Evolutionary conservation across 1,140 invertebrate species (phyloP).

Genomic region (Drosophila littoralis): DNA sequence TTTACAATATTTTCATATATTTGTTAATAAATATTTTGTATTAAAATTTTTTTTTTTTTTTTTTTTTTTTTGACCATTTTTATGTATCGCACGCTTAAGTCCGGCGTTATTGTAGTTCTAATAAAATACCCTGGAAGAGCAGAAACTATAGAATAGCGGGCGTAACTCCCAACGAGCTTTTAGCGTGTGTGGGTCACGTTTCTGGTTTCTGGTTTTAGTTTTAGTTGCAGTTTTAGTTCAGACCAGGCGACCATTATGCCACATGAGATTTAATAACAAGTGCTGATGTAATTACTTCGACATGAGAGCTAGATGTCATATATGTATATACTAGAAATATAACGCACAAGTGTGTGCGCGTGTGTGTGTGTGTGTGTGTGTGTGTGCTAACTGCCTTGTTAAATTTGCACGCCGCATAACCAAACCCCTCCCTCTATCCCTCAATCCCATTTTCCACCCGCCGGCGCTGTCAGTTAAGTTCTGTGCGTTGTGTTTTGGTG

Average conservation of each 20-base stretch:
- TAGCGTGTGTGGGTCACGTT: conserved; percentile 46
- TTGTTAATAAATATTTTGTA: too few relatives aligned
- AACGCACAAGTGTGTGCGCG: conserved; percentile 21
- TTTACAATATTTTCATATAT: too few relatives aligned
- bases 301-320: conserved; percentile 43
- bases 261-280: conserved; percentile 65
- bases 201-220: conserved; percentile 19
- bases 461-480: conserved; percentile 21
- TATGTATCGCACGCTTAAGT: too few relatives aligned
- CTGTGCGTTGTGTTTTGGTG: conserved; percentile 14
- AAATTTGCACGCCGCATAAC: conserved; percentile 44
- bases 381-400: conserved; percentile 18
- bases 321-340: conserved; percentile 3
- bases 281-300: conserved; percentile 62
- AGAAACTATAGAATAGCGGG: too few relatives aligned
- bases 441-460: too few relatives aligned
- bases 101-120: too few relatives aligned
- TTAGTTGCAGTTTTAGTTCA: conserved; percentile 12
- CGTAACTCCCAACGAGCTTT: neutral
- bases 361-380: neutral
- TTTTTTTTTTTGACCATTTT: too few relatives aligned
- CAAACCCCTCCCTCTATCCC: neutral
- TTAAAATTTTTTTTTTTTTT: too few relatives aligned
- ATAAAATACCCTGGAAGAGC: too few relatives aligned
- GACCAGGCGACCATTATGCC: conserved; percentile 48